phyloP scores from a whole-genome alignment of 2,797 vertebrate species.

The Botia kubotai region DNA sequence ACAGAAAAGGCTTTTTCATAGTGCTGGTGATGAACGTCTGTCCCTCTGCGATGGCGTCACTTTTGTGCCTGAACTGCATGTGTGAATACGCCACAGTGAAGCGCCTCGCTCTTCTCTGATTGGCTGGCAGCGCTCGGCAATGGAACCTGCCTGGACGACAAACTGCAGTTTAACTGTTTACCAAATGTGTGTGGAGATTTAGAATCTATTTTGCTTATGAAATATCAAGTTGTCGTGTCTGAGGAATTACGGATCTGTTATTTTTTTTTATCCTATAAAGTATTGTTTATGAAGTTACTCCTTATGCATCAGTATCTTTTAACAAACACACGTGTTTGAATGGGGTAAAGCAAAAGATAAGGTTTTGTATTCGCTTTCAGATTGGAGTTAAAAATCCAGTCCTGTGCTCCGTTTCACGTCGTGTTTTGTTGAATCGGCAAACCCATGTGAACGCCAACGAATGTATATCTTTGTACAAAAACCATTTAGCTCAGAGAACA shows the following conservation, averaged over 20 bases:
- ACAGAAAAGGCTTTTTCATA: conserved; percentile 65
- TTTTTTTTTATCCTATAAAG: conserved; percentile 29
- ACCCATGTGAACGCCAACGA: conserved; percentile 80
- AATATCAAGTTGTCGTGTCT: conserved; percentile 46
- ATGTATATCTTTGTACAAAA: conserved; percentile 90
- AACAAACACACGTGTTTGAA: conserved; percentile 35
- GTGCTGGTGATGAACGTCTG: conserved; percentile 64
- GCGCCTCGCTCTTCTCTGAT: conserved; percentile 36
- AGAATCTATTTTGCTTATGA: conserved; percentile 53
- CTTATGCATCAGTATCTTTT: conserved; percentile 50
- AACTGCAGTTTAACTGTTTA: conserved; percentile 56
- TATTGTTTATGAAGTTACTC: conserved; percentile 33
- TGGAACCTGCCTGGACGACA: conserved; percentile 31
- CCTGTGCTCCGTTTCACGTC: conserved; percentile 40
- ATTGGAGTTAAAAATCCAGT: conserved; percentile 53
- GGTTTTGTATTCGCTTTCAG: conserved; percentile 56
- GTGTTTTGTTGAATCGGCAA: conserved; percentile 74
- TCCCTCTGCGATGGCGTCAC: conserved; percentile 69
- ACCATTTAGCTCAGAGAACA: conserved; percentile 89
- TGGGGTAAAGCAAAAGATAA: background rate
- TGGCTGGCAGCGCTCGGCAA: conserved; percentile 16
- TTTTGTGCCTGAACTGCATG: conserved; percentile 75
- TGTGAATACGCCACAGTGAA: conserved; percentile 48
- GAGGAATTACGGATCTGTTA: conserved; percentile 40
- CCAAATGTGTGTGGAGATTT: conserved; percentile 59